Evolutionary conservation across 2,113 vertebrate genomes (phyloP), one percentile per base, ranked within the genome.

Genomic region (Myiagra hebetior): DNA sequence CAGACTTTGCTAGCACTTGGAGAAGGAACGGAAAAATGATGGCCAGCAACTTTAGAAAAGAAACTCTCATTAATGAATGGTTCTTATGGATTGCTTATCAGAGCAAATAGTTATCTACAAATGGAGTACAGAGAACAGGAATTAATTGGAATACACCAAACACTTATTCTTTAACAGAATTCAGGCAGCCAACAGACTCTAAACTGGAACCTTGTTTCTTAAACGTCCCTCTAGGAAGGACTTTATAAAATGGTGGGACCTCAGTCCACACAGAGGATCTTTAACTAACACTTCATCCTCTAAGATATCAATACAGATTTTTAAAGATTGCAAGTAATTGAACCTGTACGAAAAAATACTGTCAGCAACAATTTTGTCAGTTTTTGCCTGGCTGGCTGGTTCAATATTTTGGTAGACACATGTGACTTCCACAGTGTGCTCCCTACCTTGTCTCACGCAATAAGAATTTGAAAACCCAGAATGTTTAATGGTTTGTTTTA

Each of bases 401-500:
- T 64, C 74, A 69, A 10, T 64, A 53, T 79, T 88, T 91, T 84
- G 57, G 64, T 78, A 85, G 64, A 56, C 18, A 64, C 8, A 11
- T 67, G 56, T 81, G 64, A 64, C 42, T 83, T 92, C 53, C 31
- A 56, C 42, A 64, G 24, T 17, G 15, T 65, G 39, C 21, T 91
- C 23, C 28, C 42, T 56, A 49, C 33, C 53, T 82, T 67, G 31
- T 69, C 79, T 91, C 47, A 33, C 39, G 39, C 65, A 82, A 69
- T 6, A 46, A 31, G 21, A 82, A 67, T 55, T 46, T 68, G n/a
- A 94, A 87, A 87, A 70, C 24, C 11, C 55, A n/a, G 19, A 69
- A 49, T 31, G 28, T 69, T 87, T 78, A 95, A 81, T 56, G 21
- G 62, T 81, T 83, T 96, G 52, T 78, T 95, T 94, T 78, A 85